These are phyloP conservation scores for Tachysurus fulvidraco DNA, from an alignment of 2,113 vertebrate species.

Conservation along the genomic window DNA sequence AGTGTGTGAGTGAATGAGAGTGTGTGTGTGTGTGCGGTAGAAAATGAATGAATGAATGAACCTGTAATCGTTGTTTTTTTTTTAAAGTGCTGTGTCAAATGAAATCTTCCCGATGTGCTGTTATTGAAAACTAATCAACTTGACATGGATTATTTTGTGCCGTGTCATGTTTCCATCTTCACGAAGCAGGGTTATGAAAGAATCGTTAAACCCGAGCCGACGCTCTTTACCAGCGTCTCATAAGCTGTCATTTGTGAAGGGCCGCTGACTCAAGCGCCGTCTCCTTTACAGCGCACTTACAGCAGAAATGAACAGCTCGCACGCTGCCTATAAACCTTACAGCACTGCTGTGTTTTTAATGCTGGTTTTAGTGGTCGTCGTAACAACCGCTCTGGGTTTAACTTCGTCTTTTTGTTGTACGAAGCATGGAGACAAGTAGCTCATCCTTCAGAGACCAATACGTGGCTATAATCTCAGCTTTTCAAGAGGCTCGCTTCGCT, in stretches of 20 bases:
- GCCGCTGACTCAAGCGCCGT: background rate
- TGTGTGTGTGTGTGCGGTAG: no score
- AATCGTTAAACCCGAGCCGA: background rate
- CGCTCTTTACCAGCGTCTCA: background rate
- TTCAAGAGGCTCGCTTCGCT: background rate
- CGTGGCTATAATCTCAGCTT: background rate
- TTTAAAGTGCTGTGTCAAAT: background rate
- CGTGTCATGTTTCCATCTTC: background rate
- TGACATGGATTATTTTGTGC: background rate
- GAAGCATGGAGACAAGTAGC: constrained; percentile 4
- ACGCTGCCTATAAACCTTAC: constrained; percentile 7
- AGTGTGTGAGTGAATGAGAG: no score
- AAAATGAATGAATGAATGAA: no score
- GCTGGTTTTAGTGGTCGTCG: constrained; percentile 1
- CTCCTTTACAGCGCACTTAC: background rate
- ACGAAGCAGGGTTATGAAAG: background rate
- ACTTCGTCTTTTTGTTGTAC: background rate
- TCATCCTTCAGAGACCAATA: constrained; percentile 15
- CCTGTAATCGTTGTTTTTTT: no score
- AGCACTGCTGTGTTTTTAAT: constrained; percentile 6
- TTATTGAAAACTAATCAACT: background rate
- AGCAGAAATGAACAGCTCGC: background rate
- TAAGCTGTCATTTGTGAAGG: background rate
- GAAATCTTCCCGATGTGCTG: background rate
- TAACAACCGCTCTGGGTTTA: constrained; percentile 19